Conservation (phyloP, 2,888 invertebrate species). For the Oscheius sp. region DNA sequence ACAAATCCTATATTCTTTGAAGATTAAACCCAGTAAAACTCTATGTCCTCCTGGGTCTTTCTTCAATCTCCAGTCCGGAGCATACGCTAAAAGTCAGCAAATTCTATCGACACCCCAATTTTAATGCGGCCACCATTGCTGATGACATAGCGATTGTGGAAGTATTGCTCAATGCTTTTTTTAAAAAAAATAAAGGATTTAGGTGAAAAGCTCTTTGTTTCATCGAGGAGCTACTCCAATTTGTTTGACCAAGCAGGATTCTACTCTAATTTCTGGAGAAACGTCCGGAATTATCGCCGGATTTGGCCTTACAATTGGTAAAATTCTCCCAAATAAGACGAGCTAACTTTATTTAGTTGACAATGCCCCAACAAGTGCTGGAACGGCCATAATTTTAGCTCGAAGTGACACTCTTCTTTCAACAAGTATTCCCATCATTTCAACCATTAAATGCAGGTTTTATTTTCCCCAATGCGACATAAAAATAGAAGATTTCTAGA, state of each 20-base stretch:
- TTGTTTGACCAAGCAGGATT: slow-evolving; percentile 42
- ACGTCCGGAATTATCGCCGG: slow-evolving; percentile 43
- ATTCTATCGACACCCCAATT: slow-evolving; percentile 37
- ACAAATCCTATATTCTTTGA: slow-evolving; percentile 4
- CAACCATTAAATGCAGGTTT: background rate
- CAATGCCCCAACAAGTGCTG: background rate
- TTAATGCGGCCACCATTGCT: slow-evolving; percentile 36
- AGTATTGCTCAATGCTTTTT: slow-evolving; percentile 19
- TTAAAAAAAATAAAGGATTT: background rate
- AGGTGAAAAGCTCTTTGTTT: slow-evolving; percentile 4
- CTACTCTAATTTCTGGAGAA: slow-evolving; percentile 28
- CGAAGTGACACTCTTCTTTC: slow-evolving; percentile 10
- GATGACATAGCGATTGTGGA: slow-evolving; percentile 51
- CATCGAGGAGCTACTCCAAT: slow-evolving; percentile 26
- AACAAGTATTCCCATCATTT: slow-evolving; percentile 8
- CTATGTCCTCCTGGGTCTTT: slow-evolving; percentile 17
- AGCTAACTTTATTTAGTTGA: background rate
- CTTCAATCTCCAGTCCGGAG: background rate
- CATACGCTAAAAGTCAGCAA: background rate
- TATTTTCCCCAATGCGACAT: background rate
- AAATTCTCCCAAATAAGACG: background rate
- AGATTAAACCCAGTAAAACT: background rate
- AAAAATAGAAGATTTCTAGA: background rate
- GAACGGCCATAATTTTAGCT: background rate
- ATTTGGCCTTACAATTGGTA: slow-evolving; percentile 46